A percentile compares a stretch with the other conserved stretches of the same genome.
Conservation (phyloP, 2,113 vertebrate genomes). For the Alligator sinensis region DNA sequence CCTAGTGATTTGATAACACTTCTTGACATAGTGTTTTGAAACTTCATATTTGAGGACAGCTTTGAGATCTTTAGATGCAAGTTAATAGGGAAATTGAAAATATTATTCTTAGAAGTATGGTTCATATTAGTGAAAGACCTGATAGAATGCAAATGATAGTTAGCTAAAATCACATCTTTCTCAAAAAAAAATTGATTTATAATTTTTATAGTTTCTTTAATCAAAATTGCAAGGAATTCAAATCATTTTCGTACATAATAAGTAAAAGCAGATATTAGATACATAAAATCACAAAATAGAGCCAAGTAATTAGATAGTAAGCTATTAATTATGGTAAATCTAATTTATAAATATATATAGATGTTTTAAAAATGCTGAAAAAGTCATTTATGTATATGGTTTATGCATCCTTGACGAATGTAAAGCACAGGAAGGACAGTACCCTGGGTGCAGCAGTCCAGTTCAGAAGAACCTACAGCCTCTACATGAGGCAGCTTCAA, state of each 20-base stretch:
- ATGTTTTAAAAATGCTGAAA: not conserved
- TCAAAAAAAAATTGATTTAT: not conserved
- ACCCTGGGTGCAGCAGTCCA: not conserved
- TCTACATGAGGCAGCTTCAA: not conserved
- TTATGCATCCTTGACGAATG: not conserved
- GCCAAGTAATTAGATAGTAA: not conserved
- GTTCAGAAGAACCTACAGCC: not conserved
- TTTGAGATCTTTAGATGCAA: not conserved
- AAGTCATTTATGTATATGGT: not conserved
- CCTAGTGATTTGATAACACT: not conserved
- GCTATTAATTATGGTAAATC: not conserved
- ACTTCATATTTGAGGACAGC: not conserved
- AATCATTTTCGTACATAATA: not conserved
- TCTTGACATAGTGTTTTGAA: not conserved
- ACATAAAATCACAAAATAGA: not conserved
- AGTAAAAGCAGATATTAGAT: not conserved
- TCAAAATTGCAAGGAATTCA: not conserved
- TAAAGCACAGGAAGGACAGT: not conserved
- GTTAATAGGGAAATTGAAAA: not conserved
- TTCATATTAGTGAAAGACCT: not conserved
- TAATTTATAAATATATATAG: not conserved
- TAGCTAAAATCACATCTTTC: not conserved
- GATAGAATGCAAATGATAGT: not conserved
- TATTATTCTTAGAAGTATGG: not conserved
- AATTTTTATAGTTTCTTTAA: not conserved